Evolutionary conservation across 2,113 vertebrate species (phyloP), one percentile per base, ranked within the genome.

Genomic region (Alligator sinensis): DNA sequence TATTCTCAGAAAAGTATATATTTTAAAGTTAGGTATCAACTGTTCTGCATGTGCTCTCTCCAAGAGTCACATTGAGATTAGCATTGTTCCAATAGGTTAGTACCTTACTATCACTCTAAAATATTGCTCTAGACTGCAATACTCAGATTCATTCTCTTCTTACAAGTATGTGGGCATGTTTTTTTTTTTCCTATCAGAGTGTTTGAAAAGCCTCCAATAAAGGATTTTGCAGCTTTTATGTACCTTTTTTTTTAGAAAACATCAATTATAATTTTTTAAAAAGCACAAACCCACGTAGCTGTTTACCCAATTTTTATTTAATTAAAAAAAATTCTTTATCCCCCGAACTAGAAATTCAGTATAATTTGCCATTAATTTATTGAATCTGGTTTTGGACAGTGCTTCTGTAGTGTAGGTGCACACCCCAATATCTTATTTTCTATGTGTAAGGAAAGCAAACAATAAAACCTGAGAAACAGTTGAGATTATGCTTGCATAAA

Each of bases 351-450:
- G 97, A 97, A 88, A 97, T 96, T 85, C 95, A 96, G 79, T 97
- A 96, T 96, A 95, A 97, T 98, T 98, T 97, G 96, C 97, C 96
- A 97, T 98, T 98, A 97, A 97, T 97, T 98, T 98, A 98, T 98
- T 97, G 96, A 98, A 98, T 97, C 97, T 97, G 97, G 97, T 98
- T 98, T 97, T 97, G 97, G 97, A 98, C 98, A 98, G 98, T 96
- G 98, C 97, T 98, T 98, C 97, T 98, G 97, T 98, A 98, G 97
- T 97, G 95, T 98, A 98, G 97, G 97, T 98, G 97, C 98, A 98
- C 94, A 97, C 97, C 98, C 97, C 34, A 10, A 96, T 97, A 98
- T 96, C 96, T 98, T 96, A 96, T 98, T 98, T 98, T 97, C 93
- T 97, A 96, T 96, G 95, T 97, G 96, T 97, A 97, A 98, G 97